Conservation (phyloP, 2,113 vertebrate genomes). For the Abramis brama region DNA sequence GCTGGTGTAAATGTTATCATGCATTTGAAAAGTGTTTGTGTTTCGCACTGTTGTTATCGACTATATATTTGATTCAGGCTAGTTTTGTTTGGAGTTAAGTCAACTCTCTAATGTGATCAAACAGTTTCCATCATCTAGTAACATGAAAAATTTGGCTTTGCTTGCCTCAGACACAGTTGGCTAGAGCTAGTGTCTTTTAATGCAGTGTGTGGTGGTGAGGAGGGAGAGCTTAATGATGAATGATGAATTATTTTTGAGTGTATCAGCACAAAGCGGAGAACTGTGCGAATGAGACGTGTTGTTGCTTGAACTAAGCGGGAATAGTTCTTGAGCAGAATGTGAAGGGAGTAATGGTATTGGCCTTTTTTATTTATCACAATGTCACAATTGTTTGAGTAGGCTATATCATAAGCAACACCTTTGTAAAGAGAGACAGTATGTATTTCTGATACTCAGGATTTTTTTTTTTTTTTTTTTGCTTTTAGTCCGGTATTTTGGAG, state of each 20-base stretch:
- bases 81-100: slow-evolving; percentile 9
- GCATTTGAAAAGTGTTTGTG: background rate
- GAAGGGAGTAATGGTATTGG: background rate
- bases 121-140: background rate
- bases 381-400: background rate
- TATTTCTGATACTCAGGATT: background rate
- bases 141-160: background rate
- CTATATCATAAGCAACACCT: background rate
- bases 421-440: background rate
- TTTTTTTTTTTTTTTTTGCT: background rate
- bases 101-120: background rate
- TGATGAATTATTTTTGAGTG: slow-evolving; percentile 69
- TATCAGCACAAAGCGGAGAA: slow-evolving; percentile 71
- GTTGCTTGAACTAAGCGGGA: slow-evolving; percentile 59
- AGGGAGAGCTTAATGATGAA: slow-evolving; percentile 61
- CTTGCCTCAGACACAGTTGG: slow-evolving; percentile 18
- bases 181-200: slow-evolving; percentile 3
- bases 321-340: background rate
- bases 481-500: background rate
- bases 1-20: background rate
- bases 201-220: slow-evolving; percentile 6
- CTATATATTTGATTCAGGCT: background rate
- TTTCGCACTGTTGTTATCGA: background rate
- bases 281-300: slow-evolving; percentile 46
- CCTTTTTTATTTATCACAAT: background rate